Conservation (phyloP, 2,113 vertebrate species). For the Bostrychus sinensis region DNA sequence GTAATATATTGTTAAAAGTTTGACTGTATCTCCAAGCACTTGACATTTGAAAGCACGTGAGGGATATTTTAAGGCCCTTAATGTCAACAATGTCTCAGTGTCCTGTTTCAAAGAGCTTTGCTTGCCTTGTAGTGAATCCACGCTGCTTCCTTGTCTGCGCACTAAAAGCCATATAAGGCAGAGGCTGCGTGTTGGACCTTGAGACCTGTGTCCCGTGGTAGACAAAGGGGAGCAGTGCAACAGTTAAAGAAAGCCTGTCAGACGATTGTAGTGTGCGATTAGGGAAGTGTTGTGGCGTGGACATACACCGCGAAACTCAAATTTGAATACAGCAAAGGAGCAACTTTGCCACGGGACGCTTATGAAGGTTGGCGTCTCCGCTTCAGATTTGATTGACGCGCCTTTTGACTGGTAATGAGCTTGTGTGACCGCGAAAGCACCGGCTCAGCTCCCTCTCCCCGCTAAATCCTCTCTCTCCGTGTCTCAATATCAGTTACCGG, state of each 20-base stretch:
- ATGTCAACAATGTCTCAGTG: conserved; percentile 27
- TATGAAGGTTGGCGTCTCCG: conserved; percentile 15
- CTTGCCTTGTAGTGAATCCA: conserved; percentile 9
- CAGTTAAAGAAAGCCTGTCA: conserved; percentile 16
- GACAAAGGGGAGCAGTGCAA: conserved; percentile 27
- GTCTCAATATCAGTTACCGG: conserved; percentile 77
- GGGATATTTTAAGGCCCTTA: conserved; percentile 29
- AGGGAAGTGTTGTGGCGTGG: conserved; percentile 16
- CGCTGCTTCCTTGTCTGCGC: conserved; percentile 15
- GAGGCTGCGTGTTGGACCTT: conserved; percentile 53
- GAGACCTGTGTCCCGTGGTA: conserved; percentile 47
- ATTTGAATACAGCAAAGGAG: conserved; percentile 1
- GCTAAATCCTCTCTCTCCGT: conserved; percentile 52
- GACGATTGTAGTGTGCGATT: neutral
- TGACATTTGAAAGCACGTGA: conserved; percentile 6
- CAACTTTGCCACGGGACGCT: conserved; percentile 20
- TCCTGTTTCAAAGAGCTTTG: conserved; percentile 18
- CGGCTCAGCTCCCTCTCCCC: conserved; percentile 13
- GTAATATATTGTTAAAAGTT: neutral
- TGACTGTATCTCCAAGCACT: neutral
- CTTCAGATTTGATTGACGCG: conserved; percentile 17
- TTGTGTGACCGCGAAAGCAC: conserved; percentile 26
- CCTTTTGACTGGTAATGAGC: conserved; percentile 18
- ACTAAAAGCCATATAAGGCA: conserved; percentile 58
- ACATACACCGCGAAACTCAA: conserved; percentile 23